Conservation (phyloP, 2,797 vertebrate genomes). For the Macropus fuliginosus region DNA sequence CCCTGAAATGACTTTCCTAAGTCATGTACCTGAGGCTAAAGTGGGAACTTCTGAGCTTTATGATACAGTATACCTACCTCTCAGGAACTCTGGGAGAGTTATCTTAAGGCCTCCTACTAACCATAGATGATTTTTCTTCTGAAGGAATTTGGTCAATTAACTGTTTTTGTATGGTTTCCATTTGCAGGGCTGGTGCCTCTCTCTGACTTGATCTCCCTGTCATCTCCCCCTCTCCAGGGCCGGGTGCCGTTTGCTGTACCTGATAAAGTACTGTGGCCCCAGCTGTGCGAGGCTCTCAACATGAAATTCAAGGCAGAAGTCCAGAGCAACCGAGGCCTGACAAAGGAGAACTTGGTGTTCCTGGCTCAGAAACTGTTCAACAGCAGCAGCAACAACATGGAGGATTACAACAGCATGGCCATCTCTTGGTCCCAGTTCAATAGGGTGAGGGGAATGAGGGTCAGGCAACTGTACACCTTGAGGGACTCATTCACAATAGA, state of each 20-base stretch:
- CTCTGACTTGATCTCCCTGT: not conserved
- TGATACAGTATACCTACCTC: not conserved
- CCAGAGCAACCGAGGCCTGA: constrained; percentile 94
- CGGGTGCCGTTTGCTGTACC: constrained; percentile 95
- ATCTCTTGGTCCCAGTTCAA: constrained; percentile 99
- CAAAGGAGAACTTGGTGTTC: constrained; percentile 96
- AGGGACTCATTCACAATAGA: not conserved
- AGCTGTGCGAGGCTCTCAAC: constrained; percentile 95
- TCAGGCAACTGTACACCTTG: rapidly evolving
- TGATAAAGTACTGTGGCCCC: constrained; percentile 95
- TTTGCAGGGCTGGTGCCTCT: constrained; percentile 91
- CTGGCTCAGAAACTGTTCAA: constrained; percentile 96
- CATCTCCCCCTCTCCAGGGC: constrained; percentile 84
- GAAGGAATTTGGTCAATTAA: constrained; percentile 5
- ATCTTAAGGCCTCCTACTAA: not conserved
- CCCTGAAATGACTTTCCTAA: not conserved
- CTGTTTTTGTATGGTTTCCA: constrained; percentile 10
- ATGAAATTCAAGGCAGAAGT: constrained; percentile 98
- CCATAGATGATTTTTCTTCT: not conserved
- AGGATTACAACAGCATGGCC: constrained; percentile 92
- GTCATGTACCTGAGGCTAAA: not conserved
- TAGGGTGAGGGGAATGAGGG: constrained; percentile 85
- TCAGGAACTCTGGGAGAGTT: not conserved
- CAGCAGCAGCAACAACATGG: constrained; percentile 90
- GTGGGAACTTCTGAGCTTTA: not conserved